Evolutionary conservation across 2,113 vertebrate genomes (phyloP).

Genomic region (Pseudolaguvia tuberculata): DNA sequence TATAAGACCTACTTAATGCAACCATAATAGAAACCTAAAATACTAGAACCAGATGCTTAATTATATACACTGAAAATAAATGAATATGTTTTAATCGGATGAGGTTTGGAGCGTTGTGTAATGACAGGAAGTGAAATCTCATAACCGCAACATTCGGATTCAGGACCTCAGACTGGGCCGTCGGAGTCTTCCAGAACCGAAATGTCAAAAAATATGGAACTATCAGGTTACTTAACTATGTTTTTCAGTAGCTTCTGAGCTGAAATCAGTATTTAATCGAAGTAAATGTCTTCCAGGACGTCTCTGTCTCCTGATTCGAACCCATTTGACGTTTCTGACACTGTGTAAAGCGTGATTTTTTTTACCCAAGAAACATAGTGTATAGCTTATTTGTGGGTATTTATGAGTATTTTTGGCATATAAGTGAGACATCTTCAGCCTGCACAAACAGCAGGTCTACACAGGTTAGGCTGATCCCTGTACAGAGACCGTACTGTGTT

Average conservation of each 20-base stretch:
- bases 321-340: neutral
- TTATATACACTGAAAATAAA: constrained; percentile 10
- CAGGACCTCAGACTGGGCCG: neutral
- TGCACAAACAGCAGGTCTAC: constrained; percentile 1
- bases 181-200: constrained; percentile 8
- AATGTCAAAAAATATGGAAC: neutral
- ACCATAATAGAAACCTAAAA: constrained; percentile 12
- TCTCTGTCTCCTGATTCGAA: neutral
- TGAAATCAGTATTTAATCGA: neutral
- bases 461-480: neutral
- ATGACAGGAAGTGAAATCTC: constrained; percentile 20
- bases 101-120: neutral
- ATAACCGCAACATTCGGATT: neutral
- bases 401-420: neutral
- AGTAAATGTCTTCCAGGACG: neutral
- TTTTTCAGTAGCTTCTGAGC: neutral
- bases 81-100: neutral
- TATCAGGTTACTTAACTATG: neutral
- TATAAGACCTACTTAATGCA: constrained; percentile 12
- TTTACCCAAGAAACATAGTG: neutral
- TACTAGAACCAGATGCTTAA: constrained; percentile 25
- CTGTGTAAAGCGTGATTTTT: too few species aligned
- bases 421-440: neutral
- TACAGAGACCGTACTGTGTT: constrained; percentile 9
- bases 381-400: neutral